Percentiles rank a stretch among this genome's conserved stretches.
These are phyloP conservation scores for Myripristis jacobus DNA, from an alignment of 2,797 vertebrate species.

Conservation along the genomic window DNA sequence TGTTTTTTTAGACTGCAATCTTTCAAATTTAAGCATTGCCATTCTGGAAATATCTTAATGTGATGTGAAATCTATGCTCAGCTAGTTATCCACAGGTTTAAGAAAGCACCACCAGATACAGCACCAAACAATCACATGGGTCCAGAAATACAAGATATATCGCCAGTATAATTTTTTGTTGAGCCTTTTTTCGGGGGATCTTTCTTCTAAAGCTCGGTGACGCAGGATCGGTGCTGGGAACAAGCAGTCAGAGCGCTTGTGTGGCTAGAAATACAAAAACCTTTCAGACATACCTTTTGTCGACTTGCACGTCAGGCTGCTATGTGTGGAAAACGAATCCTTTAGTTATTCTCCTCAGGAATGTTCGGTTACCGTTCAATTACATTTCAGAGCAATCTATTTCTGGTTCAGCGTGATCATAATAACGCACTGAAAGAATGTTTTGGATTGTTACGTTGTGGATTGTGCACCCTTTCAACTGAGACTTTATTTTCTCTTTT, in stretches of 20 bases:
- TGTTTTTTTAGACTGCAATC: too few species aligned
- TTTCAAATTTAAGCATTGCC: too few species aligned
- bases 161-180: too few species aligned
- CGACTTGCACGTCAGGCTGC: neutral
- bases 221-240: neutral
- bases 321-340: conserved; percentile 6
- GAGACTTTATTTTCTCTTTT: neutral
- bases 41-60: too few species aligned
- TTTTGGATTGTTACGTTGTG: conserved; percentile 16
- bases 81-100: too few species aligned
- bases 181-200: neutral
- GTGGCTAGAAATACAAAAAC: neutral
- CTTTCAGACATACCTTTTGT: neutral
- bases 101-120: too few species aligned
- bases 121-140: too few species aligned
- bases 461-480: neutral
- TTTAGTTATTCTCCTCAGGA: conserved; percentile 1
- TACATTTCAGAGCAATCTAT: neutral
- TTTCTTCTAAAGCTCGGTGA: neutral
- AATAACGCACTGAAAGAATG: neutral
- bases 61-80: too few species aligned
- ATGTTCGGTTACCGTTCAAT: neutral
- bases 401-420: neutral
- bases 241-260: too few species aligned
- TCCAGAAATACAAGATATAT: too few species aligned